Percentiles rank a stretch among this genome's conserved stretches.
Conservation (phyloP, 2,797 vertebrate species). For the Crypturellus tataupa region DNA sequence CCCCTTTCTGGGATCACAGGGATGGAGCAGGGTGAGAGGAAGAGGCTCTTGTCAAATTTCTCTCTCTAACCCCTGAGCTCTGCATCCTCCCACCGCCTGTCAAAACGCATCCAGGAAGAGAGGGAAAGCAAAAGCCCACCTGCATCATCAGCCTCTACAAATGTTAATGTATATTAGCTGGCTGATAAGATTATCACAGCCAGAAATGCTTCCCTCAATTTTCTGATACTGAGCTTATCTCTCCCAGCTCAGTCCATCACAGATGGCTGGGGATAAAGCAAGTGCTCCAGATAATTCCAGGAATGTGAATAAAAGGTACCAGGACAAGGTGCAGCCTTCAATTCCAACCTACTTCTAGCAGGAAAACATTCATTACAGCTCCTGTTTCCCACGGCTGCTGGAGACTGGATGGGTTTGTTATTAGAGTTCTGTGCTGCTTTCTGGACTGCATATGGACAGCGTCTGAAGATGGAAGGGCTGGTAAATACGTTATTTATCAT, state of each 20-base stretch:
- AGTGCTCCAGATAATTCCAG: slow-evolving; percentile 67
- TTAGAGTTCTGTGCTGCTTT: slow-evolving; percentile 23
- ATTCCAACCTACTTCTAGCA: slow-evolving; percentile 47
- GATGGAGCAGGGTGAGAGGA: neutral
- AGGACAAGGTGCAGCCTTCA: slow-evolving; percentile 28
- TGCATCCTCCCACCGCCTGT: neutral
- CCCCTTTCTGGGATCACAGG: neutral
- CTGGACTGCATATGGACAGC: neutral
- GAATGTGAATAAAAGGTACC: slow-evolving; percentile 66
- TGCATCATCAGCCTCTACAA: slow-evolving; percentile 55
- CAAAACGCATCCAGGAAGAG: slow-evolving; percentile 17
- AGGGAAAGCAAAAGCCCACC: slow-evolving; percentile 43
- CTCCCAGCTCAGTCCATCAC: slow-evolving; percentile 71
- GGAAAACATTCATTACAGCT: slow-evolving; percentile 60
- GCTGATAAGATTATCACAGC: slow-evolving; percentile 78
- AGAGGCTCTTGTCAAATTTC: neutral
- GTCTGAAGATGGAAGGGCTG: slow-evolving; percentile 1
- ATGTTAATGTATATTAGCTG: slow-evolving; percentile 72
- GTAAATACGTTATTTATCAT: slow-evolving; percentile 52
- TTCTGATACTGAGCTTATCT: slow-evolving; percentile 80
- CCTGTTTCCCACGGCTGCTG: neutral
- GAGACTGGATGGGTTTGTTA: slow-evolving; percentile 58
- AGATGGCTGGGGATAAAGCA: slow-evolving; percentile 76
- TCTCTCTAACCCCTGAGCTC: neutral
- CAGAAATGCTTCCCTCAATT: slow-evolving; percentile 80